Evolutionary conservation across 2,888 invertebrate species (phyloP), one percentile per base, ranked within the genome.

Genomic region (Bombyx huttoni): DNA sequence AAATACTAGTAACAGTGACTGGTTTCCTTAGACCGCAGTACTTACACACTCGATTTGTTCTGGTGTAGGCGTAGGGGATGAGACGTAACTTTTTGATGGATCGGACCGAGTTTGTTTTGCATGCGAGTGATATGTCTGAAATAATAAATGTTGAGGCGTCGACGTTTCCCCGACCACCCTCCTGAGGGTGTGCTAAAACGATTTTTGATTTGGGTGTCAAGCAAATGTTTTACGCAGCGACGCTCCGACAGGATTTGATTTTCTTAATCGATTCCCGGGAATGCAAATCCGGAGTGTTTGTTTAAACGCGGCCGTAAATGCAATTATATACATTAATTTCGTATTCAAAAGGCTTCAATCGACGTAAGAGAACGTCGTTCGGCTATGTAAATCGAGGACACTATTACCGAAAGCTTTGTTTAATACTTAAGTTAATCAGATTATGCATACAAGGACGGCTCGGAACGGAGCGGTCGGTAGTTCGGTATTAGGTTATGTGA

Each of bases 101-200:
- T 88, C 85, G 84, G 86, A 84, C 82, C 70, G 82, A 87, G 87
- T 88, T 87, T 88, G 87, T 86, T 88, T 88, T 88, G 88, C 88
- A 88, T 88, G 87, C 83, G 87, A 87, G 88, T 87, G 88, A 88
- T 88, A 88, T 85, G 87, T 88, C 87, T 88, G 85, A 86, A 88
- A 87, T 88, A 88, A 88, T 88, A 88, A 88, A 88, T 87, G 87
- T 86, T 87, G 85, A 86, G 86, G 88, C 87, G 86, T 83, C 86
- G 85, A 79, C 81, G 81, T 79, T 76, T 78, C 81, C 80, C 81
- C 73, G 68, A 60, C 70, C 73, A 69, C 76, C 81, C 74, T 65
- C 59, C 61, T 65, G 73, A 76, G 85, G 86, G 85, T 80, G 82
- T 73, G 81, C 80, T 83, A 88, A 88, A 88, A 85, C 88, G 88